Evolutionary conservation across 2,113 vertebrate genomes (phyloP).

Genomic region (Theristicus caerulescens): DNA sequence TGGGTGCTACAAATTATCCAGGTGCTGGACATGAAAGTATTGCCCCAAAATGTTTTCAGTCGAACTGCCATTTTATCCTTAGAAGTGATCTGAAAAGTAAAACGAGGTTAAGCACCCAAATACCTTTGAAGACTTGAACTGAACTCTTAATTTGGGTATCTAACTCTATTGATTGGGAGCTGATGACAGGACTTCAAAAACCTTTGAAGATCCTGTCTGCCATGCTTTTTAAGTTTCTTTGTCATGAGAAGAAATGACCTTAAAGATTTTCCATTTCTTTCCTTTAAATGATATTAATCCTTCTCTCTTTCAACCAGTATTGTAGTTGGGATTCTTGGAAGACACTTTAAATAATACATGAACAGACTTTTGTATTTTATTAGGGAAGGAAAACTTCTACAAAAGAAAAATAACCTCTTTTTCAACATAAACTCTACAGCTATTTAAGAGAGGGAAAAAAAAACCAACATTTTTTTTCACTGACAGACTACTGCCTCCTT

Average conservation of each 20-base stretch:
- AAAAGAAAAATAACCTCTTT: neutral
- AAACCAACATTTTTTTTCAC: neutral
- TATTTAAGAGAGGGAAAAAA: neutral
- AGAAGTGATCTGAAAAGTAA: neutral
- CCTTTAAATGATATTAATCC: constrained; percentile 43
- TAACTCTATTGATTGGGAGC: constrained; percentile 47
- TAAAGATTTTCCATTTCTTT: constrained; percentile 49
- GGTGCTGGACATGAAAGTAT: neutral
- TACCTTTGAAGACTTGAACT: constrained; percentile 27
- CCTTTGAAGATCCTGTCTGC: constrained; percentile 42
- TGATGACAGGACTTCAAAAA: constrained; percentile 35
- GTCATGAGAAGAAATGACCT: constrained; percentile 38
- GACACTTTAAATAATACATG: neutral
- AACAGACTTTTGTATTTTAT: neutral
- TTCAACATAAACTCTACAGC: neutral
- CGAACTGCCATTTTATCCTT: neutral
- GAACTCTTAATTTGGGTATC: constrained; percentile 52
- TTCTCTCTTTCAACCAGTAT: neutral
- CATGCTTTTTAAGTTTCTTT: constrained; percentile 31
- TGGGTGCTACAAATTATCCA: neutral
- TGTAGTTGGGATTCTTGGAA: constrained; percentile 14
- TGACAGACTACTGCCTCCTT: neutral
- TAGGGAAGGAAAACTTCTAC: neutral
- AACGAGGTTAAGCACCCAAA: constrained; percentile 42
- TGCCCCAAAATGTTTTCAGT: neutral